A percentile compares a stretch with the other conserved stretches of the same genome.
These are phyloP conservation scores for Regulus satrapa DNA, from an alignment of 2,113 vertebrate species.

Conservation along the genomic window DNA sequence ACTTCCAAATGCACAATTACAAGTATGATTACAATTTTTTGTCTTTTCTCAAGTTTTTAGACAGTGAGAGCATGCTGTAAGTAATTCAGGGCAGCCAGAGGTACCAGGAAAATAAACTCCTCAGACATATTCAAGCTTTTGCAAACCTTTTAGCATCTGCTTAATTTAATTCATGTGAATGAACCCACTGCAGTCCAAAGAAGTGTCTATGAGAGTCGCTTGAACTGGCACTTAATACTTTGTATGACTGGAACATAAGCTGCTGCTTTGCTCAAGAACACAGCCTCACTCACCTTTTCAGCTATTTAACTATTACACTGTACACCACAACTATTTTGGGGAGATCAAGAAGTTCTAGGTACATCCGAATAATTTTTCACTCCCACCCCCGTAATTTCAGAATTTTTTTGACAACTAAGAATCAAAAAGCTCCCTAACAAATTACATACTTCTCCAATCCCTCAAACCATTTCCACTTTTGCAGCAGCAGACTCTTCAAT, in stretches of 20 bases:
- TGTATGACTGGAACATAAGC: not conserved
- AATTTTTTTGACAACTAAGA: not conserved
- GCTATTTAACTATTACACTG: not conserved
- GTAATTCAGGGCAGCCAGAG: not conserved
- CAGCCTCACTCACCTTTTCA: not conserved
- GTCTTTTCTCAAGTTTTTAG: not conserved
- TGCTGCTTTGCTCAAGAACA: not conserved
- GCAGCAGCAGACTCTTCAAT: not conserved
- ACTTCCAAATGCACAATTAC: not conserved
- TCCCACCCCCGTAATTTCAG: not conserved
- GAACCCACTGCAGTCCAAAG: slow-evolving; percentile 7
- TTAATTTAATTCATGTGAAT: slow-evolving; percentile 5
- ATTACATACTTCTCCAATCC: not conserved
- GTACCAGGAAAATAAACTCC: not conserved
- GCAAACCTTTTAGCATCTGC: not conserved
- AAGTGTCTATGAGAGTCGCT: slow-evolving; percentile 23
- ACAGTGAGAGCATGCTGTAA: not conserved
- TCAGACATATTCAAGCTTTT: not conserved
- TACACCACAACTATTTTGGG: not conserved
- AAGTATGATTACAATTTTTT: not conserved
- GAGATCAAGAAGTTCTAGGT: not conserved
- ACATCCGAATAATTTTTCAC: not conserved
- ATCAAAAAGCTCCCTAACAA: not conserved
- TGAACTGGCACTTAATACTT: not conserved
- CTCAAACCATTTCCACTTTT: not conserved